Evolutionary conservation across 2,113 vertebrate genomes (phyloP).

Genomic region (Cyanistes caeruleus): DNA sequence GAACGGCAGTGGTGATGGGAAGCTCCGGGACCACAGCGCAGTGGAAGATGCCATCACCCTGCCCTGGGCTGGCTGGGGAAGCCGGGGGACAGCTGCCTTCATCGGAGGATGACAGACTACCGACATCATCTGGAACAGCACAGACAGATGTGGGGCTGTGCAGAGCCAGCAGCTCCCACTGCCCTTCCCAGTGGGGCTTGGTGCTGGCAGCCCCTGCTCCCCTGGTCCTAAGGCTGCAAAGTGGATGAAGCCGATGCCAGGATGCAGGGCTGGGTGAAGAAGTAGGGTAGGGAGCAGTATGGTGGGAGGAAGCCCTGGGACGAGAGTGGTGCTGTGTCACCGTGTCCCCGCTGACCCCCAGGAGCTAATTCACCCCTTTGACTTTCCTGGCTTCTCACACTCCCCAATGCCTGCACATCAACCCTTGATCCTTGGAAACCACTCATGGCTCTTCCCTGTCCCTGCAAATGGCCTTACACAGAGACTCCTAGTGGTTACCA

Average conservation of each 20-base stretch:
- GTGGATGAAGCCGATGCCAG: accelerated
- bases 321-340: background rate
- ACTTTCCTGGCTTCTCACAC: background rate
- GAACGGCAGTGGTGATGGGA: background rate
- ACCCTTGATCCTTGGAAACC: background rate
- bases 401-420: background rate
- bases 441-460: background rate
- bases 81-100: background rate
- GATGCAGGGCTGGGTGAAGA: background rate
- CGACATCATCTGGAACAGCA: conserved; percentile 51
- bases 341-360: background rate
- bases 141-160: background rate
- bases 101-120: background rate
- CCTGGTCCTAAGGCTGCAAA: background rate
- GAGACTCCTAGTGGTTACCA: background rate
- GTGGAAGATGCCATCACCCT: background rate
- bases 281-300: background rate
- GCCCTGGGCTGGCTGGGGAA: conserved; percentile 24
- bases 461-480: background rate
- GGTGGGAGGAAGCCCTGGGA: background rate
- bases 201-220: background rate
- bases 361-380: accelerated
- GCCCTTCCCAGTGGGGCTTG: accelerated
- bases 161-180: background rate
- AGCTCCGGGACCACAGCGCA: background rate